These are phyloP conservation scores for Cladopsammia gracilis DNA, from an alignment of 64 coral and sea anemone species.

Conservation along the genomic window DNA sequence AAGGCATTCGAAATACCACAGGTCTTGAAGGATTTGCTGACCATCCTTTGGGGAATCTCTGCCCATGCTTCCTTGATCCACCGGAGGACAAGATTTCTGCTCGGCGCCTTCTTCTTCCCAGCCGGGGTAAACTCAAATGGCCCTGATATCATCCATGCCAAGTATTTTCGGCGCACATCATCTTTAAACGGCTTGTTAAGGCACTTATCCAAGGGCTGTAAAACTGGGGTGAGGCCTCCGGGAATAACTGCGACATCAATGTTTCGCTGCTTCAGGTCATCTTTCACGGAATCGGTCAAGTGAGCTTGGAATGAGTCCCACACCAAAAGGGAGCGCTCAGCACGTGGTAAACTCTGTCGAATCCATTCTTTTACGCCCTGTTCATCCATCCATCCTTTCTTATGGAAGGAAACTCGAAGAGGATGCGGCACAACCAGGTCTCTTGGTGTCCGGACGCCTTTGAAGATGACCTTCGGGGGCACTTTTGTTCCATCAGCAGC, in stretches of 20 bases:
- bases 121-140: constrained; percentile 33
- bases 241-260: constrained; percentile 67
- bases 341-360: neutral
- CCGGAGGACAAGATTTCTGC: constrained; percentile 50
- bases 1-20: constrained; percentile 46
- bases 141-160: constrained; percentile 51
- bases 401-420: constrained; percentile 40
- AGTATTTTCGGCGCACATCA: constrained; percentile 26
- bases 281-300: constrained; percentile 31
- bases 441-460: constrained; percentile 16
- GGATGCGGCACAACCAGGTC: constrained; percentile 24
- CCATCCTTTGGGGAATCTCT: constrained; percentile 22
- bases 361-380: constrained; percentile 12
- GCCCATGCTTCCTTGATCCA: constrained; percentile 34
- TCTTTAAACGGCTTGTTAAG: constrained; percentile 84
- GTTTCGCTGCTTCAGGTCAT: constrained; percentile 11
- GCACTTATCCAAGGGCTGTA: constrained; percentile 63
- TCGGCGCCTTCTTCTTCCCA: constrained; percentile 49
- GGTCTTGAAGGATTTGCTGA: constrained; percentile 19
- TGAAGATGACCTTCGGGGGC: constrained; percentile 31
- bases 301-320: constrained; percentile 33
- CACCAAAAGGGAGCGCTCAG: constrained; percentile 1
- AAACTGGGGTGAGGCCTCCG: constrained; percentile 50
- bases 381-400: constrained; percentile 24
- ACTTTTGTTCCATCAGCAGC: neutral